These are phyloP conservation scores for Gari tellinella DNA, from an alignment of 2,888 invertebrate genomes.

Conservation along the genomic window DNA sequence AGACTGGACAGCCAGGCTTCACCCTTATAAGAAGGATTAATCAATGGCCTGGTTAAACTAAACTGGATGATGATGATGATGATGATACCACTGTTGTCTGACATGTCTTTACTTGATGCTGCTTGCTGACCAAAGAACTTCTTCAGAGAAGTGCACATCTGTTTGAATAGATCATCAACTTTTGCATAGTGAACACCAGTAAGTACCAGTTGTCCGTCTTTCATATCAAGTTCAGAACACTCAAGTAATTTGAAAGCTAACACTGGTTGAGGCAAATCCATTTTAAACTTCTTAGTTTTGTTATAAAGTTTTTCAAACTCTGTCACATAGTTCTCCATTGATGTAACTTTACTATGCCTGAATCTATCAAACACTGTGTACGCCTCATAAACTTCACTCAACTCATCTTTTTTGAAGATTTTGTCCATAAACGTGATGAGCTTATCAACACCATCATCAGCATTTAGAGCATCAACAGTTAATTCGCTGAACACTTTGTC, in stretches of 20 bases:
- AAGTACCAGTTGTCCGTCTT: conserved; percentile 43
- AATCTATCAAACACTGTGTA: conserved; percentile 47
- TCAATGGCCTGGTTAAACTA: no score
- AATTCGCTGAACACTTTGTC: conserved; percentile 41
- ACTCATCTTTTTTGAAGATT: conserved; percentile 41
- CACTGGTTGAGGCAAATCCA: conserved; percentile 39
- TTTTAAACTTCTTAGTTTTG: conserved; percentile 22
- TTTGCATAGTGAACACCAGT: conserved; percentile 42
- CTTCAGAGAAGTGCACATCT: conserved; percentile 25
- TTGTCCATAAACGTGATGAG: conserved; percentile 36
- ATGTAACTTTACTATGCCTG: conserved; percentile 3
- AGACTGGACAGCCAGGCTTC: no score
- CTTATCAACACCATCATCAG: conserved; percentile 27
- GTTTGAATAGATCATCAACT: conserved; percentile 30
- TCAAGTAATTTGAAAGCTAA: conserved; percentile 40
- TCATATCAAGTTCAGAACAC: conserved; percentile 28
- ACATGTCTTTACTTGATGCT: not conserved
- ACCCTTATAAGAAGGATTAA: no score
- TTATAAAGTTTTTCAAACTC: no score
- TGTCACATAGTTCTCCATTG: conserved; percentile 41
- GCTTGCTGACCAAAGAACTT: conserved; percentile 42
- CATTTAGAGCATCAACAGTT: conserved; percentile 28
- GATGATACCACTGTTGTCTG: conserved; percentile 8
- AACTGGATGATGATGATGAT: no score
- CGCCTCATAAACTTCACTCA: conserved; percentile 44